Base-by-base conservation (phyloP, 2,888 invertebrate species). In the Agriopis marginaria region DNA sequence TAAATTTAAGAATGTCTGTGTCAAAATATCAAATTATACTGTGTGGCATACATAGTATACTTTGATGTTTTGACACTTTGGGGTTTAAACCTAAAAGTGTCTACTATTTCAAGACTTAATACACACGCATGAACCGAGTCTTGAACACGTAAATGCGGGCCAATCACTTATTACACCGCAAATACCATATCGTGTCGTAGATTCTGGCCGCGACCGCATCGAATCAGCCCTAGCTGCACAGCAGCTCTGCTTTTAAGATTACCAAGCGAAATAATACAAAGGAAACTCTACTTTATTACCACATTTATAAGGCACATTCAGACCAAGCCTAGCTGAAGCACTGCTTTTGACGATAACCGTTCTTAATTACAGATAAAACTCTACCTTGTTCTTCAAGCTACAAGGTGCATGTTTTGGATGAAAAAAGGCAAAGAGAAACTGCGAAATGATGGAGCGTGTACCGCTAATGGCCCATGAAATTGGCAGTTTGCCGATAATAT, bases 381-480 rank as follows among this genome's bases (percentile, higher is more conserved):
- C 11, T 14, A 11, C 55, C 49, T 54, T 55, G 44, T 14, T 1
- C 3, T 0, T 11, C 17, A 17, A 9, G 12, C 0, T 7, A 47
- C 66, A 70, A 58, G 40, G 63, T 45, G 0, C 42, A 66, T 45
- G 11, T 11, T 63, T 54, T 32, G 51, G 6, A 45, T 40, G 44
- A 56, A 66, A 63, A 56, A 65, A 63, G 14, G 61, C 60, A 65
- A 66, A 68, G 69, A 73, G 74, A 74, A 76, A 80, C 70, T 79
- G 79, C 75, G 59, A 77, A 84, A 83, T 84, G 84, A 87, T 81
- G 81, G 81, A 82, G 84, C 86, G 83, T 83, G 84, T 87, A 83
- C 71, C 77, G 75, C 85, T 89, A 89, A 89, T 89, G 86, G 87
- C 64, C 83, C 89, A 81, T 89, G 89, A 89, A 89, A 89, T 89